These are phyloP conservation scores for Corella eumyota DNA, from an alignment of 23 tunicate genomes.

Conservation along the genomic window DNA sequence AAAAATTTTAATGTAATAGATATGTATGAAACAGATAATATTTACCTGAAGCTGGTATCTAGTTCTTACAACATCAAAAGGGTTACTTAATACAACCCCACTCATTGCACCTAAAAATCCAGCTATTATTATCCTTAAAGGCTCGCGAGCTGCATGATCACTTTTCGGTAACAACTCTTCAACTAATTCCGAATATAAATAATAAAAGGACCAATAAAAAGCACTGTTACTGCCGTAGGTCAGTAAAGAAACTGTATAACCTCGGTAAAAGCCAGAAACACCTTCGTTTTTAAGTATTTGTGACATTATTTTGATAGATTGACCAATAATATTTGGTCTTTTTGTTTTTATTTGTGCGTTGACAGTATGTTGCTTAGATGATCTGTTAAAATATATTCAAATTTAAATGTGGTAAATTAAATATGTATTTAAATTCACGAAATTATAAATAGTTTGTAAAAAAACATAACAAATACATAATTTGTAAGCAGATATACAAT, in stretches of 20 bases:
- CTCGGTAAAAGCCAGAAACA: slow-evolving; percentile 72
- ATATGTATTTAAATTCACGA: no score
- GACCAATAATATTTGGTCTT: slow-evolving; percentile 37
- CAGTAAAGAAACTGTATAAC: slow-evolving; percentile 62
- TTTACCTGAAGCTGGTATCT: slow-evolving; percentile 81
- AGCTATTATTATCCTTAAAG: slow-evolving; percentile 38
- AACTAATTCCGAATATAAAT: slow-evolving; percentile 62
- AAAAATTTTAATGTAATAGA: background rate
- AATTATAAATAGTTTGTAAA: no score
- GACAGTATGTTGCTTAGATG: no score
- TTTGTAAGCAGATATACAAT: no score
- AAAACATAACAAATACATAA: no score
- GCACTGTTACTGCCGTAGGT: slow-evolving; percentile 96
- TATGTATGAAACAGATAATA: background rate
- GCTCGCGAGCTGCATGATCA: slow-evolving; percentile 36
- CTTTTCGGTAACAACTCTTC: slow-evolving; percentile 53
- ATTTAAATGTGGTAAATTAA: no score
- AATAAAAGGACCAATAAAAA: slow-evolving; percentile 89
- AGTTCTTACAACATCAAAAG: slow-evolving; percentile 83
- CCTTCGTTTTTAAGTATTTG: slow-evolving; percentile 68
- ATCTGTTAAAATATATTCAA: no score
- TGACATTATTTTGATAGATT: slow-evolving; percentile 37
- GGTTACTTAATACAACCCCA: slow-evolving; percentile 65
- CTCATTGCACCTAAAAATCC: slow-evolving; percentile 55
- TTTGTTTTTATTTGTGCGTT: no score